Evolutionary conservation across 30 jellyfish, hydroid and myxozoan genomes (phyloP).

Genomic region (Aurelia aurita complex sp. Pacific): DNA sequence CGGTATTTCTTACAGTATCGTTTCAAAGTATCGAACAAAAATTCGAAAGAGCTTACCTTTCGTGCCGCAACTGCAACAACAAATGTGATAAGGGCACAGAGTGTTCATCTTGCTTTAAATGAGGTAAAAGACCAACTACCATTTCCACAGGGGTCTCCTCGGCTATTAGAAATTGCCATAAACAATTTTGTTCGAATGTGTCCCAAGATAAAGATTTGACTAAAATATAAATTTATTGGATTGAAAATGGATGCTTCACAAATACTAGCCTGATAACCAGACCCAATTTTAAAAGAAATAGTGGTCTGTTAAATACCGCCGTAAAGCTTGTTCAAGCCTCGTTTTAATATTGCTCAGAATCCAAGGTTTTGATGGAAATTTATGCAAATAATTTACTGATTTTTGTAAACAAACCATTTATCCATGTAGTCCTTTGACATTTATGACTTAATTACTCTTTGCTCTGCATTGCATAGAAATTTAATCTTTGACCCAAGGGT

Average conservation of each 20-base stretch:
- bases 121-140: constrained; percentile 87
- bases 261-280: background rate
- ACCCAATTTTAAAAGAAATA: too few relatives aligned
- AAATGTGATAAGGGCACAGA: constrained; percentile 74
- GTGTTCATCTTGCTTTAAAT: constrained; percentile 44
- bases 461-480: too few relatives aligned
- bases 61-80: constrained; percentile 75
- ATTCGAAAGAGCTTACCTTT: constrained; percentile 46
- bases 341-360: too few relatives aligned
- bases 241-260: too few relatives aligned
- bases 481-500: too few relatives aligned
- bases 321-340: too few relatives aligned
- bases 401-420: too few relatives aligned
- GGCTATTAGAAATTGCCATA: constrained; percentile 89
- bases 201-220: constrained; percentile 86
- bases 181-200: constrained; percentile 82
- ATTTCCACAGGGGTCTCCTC: constrained; percentile 96
- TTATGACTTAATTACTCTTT: too few relatives aligned
- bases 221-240: background rate
- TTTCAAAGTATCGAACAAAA: background rate
- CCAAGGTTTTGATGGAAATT: too few relatives aligned
- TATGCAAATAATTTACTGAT: too few relatives aligned
- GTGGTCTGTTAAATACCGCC: too few relatives aligned
- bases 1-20: background rate
- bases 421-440: too few relatives aligned